These are phyloP conservation scores for Collichthys lucidus DNA, from an alignment of 2,113 vertebrate species.

Conservation along the genomic window DNA sequence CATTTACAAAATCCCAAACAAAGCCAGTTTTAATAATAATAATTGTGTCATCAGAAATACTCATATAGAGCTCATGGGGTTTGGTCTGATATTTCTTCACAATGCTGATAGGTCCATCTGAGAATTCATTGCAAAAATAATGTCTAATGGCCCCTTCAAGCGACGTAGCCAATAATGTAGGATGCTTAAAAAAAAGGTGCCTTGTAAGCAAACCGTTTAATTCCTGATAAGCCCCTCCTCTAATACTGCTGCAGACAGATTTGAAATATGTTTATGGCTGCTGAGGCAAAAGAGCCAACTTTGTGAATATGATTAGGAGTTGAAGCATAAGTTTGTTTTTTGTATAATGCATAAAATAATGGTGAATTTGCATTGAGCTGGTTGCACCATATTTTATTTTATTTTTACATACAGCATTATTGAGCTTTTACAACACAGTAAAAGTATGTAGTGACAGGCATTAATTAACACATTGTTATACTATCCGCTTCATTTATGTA, in stretches of 20 bases:
- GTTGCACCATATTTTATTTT: background rate
- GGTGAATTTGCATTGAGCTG: background rate
- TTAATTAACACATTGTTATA: background rate
- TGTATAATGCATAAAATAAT: background rate
- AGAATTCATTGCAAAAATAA: conserved; percentile 3
- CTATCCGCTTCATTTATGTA: background rate
- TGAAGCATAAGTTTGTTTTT: no score
- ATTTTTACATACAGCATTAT: background rate
- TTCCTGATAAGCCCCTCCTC: conserved; percentile 30
- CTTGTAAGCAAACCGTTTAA: conserved; percentile 35
- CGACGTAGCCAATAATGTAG: conserved; percentile 23
- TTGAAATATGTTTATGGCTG: conserved; percentile 42
- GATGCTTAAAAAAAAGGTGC: conserved; percentile 12
- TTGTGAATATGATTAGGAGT: conserved; percentile 25
- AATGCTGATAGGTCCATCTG: background rate
- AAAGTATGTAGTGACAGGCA: background rate
- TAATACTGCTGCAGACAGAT: conserved; percentile 48
- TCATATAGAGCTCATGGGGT: background rate
- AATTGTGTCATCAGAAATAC: conserved; percentile 23
- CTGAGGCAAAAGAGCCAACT: conserved; percentile 39
- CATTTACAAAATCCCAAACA: conserved; percentile 16
- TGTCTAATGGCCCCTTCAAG: conserved; percentile 28
- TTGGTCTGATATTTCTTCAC: conserved; percentile 18
- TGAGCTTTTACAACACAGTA: no score
- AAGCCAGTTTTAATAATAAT: conserved; percentile 17